phyloP scores from a whole-genome alignment of 1,140 invertebrate species.

The Hycleus phaleratus region DNA sequence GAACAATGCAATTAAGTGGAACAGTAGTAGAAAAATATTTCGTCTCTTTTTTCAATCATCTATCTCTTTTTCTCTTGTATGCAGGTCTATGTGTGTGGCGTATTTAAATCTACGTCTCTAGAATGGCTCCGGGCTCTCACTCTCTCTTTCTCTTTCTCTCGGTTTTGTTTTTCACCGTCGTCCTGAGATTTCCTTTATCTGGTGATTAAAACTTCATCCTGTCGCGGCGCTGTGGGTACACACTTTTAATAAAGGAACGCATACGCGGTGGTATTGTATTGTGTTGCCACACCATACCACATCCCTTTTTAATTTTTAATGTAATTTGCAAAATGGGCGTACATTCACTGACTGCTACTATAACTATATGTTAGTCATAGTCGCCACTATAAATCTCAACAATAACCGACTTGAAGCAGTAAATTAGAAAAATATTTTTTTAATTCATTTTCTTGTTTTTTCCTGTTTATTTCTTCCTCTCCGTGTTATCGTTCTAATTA shows the following conservation, averaged over 20 bases:
- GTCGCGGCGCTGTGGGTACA: constrained; percentile 33
- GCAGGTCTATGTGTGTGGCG: neutral
- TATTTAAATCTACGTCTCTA: constrained; percentile 15
- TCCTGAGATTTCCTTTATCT: constrained; percentile 38
- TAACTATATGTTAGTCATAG: constrained; percentile 1
- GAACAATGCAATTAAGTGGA: no score
- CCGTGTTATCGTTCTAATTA: constrained; percentile 17
- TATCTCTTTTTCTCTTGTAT: no score
- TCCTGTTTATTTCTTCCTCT: neutral
- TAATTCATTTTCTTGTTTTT: no score
- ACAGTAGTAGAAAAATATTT: no score
- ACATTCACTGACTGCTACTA: constrained; percentile 3
- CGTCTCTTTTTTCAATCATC: no score
- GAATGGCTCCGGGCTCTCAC: constrained; percentile 17
- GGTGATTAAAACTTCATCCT: constrained; percentile 39
- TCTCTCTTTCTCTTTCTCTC: constrained; percentile 9
- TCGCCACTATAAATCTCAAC: neutral
- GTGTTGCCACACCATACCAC: constrained; percentile 24
- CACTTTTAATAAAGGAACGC: constrained; percentile 39
- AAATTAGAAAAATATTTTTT: no score
- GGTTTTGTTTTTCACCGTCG: constrained; percentile 37
- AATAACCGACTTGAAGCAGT: neutral
- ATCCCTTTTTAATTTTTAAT: constrained; percentile 37
- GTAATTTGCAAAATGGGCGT: constrained; percentile 36
- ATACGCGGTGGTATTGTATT: constrained; percentile 26